Evolutionary conservation across 2,888 invertebrate species (phyloP).

Genomic region (Hemithea aestivaria): DNA sequence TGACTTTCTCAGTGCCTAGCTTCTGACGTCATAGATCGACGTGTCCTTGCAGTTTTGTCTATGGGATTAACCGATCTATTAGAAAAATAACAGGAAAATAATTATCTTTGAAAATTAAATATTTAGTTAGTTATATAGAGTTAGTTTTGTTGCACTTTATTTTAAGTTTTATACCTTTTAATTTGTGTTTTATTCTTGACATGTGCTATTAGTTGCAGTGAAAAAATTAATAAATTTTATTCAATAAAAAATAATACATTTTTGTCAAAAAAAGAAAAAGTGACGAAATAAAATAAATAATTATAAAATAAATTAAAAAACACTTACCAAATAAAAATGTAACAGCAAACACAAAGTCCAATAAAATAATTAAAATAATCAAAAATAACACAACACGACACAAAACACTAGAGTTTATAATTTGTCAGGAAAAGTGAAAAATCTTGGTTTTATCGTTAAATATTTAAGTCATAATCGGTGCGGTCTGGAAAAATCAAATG

Average conservation of each 20-base stretch:
- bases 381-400: slow-evolving; percentile 72
- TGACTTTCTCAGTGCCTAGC: slow-evolving; percentile 75
- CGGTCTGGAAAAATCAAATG: slow-evolving; percentile 49
- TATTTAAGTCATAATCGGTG: slow-evolving; percentile 54
- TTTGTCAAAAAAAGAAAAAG: slow-evolving; percentile 1
- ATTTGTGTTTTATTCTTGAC: slow-evolving; percentile 5
- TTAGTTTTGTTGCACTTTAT: slow-evolving; percentile 1
- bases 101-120: slow-evolving; percentile 15
- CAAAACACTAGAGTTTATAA: slow-evolving; percentile 66
- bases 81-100: slow-evolving; percentile 32
- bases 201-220: no score
- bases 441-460: slow-evolving; percentile 50
- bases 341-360: slow-evolving; percentile 67
- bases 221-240: slow-evolving; percentile 6
- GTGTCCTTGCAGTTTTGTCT: slow-evolving; percentile 67
- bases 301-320: slow-evolving; percentile 36
- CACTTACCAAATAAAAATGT: slow-evolving; percentile 62
- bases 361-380: slow-evolving; percentile 47
- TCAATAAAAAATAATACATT: neutral
- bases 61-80: slow-evolving; percentile 44
- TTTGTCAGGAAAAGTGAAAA: slow-evolving; percentile 44
- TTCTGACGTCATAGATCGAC: slow-evolving; percentile 74
- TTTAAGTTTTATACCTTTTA: neutral
- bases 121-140: no score
- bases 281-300: slow-evolving; percentile 9